Evolutionary conservation across 2,888 invertebrate genomes (phyloP).

Genomic region (Brachycybe producta): DNA sequence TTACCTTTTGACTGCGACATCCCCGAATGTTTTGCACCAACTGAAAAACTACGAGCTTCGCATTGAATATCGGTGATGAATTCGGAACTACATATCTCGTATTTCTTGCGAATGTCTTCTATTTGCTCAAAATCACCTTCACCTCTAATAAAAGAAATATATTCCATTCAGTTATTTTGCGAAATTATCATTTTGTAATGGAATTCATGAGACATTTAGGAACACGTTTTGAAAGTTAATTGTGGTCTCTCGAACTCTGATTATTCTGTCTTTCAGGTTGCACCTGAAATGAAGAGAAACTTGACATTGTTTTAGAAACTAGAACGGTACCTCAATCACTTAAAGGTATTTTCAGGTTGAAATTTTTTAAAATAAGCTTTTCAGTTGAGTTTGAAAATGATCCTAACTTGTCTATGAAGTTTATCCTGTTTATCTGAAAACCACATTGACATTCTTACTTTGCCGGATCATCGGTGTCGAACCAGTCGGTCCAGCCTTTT

Average conservation of each 20-base stretch:
- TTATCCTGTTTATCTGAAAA: too few relatives aligned
- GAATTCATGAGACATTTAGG: not conserved
- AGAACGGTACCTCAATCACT: too few relatives aligned
- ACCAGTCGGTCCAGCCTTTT: constrained; percentile 33
- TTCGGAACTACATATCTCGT: constrained; percentile 25
- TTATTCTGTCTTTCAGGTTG: too few relatives aligned
- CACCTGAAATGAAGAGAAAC: too few relatives aligned
- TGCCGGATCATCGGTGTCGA: constrained; percentile 26
- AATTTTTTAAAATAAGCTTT: too few relatives aligned
- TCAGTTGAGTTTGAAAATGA: too few relatives aligned
- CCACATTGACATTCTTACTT: too few relatives aligned
- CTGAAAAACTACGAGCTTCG: constrained; percentile 20
- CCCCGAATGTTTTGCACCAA: constrained; percentile 1
- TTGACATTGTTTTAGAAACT: too few relatives aligned
- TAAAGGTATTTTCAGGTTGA: too few relatives aligned
- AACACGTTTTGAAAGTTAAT: not conserved
- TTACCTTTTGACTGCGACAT: not conserved
- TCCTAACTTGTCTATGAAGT: too few relatives aligned
- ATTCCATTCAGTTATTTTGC: not conserved
- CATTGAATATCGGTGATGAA: constrained; percentile 28
- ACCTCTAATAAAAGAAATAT: constrained; percentile 7
- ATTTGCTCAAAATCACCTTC: constrained; percentile 28
- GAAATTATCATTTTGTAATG: not conserved
- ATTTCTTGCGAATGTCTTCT: constrained; percentile 23
- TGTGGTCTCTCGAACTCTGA: not conserved